A percentile compares a stretch with the other conserved stretches of the same genome.
These are phyloP conservation scores for Aythya fuligula DNA, from an alignment of 2,797 vertebrate genomes.

Conservation along the genomic window DNA sequence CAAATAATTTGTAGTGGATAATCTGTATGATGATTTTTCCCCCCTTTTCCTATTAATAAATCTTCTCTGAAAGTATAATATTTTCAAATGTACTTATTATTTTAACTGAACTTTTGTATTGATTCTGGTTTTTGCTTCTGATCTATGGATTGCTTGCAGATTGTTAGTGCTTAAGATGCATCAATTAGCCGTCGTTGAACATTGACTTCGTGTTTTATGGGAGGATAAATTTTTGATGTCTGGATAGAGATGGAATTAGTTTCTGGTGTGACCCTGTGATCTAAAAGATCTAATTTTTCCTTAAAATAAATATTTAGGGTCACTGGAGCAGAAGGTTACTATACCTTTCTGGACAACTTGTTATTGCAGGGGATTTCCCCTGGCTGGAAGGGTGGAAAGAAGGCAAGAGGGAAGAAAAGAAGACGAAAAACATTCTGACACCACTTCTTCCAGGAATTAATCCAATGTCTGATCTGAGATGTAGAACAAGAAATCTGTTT, in stretches of 20 bases:
- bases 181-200: neutral
- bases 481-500: neutral
- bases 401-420: neutral
- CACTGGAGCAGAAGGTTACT: neutral
- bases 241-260: neutral
- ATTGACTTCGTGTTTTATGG: neutral
- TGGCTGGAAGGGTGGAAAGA: neutral
- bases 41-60: neutral
- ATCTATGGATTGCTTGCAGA: neutral
- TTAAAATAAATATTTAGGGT: neutral
- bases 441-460: neutral
- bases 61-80: neutral
- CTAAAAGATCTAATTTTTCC: neutral
- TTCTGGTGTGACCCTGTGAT: neutral
- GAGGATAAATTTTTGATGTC: neutral
- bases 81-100: neutral
- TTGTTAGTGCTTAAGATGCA: neutral
- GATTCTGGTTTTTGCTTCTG: neutral
- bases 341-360: neutral
- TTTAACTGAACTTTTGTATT: conserved; percentile 6
- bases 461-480: neutral
- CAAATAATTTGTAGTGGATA: neutral
- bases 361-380: neutral
- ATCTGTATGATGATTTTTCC: neutral
- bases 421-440: neutral